Evolutionary conservation across 2,797 vertebrate genomes (phyloP).

Genomic region (Syngnathus acus): DNA sequence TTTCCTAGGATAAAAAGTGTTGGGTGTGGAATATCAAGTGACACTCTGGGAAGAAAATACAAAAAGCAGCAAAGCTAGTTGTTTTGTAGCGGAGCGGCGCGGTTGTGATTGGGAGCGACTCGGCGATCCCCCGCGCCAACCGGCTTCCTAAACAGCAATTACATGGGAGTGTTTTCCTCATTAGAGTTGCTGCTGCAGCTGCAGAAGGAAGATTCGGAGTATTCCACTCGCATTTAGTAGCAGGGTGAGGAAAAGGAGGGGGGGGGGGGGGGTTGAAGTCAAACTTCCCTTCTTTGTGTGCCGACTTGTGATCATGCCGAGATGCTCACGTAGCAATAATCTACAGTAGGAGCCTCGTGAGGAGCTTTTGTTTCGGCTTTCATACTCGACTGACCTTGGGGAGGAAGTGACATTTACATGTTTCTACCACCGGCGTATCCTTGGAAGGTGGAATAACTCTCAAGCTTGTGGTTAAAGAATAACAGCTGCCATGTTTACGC

Average conservation of each 20-base stretch:
- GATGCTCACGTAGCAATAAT: neutral
- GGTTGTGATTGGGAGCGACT: conserved; percentile 23
- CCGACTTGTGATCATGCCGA: conserved; percentile 1
- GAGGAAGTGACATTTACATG: conserved; percentile 9
- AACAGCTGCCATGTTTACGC: conserved; percentile 34
- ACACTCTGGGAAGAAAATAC: neutral
- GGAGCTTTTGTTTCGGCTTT: neutral
- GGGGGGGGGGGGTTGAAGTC: conserved; percentile 19
- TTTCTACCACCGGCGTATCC: conserved; percentile 6
- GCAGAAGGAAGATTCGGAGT: conserved; percentile 55
- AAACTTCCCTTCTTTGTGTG: neutral
- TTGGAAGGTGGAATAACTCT: conserved; percentile 14
- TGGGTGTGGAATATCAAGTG: neutral
- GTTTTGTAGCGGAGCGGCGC: conserved; percentile 25
- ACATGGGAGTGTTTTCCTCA: conserved; percentile 64
- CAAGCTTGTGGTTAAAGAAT: conserved; percentile 31
- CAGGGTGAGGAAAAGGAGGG: conserved; percentile 45
- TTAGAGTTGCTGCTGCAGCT: conserved; percentile 62
- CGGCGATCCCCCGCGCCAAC: conserved; percentile 43
- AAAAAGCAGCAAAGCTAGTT: neutral
- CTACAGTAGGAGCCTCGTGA: neutral
- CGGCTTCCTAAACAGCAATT: conserved; percentile 66
- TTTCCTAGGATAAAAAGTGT: conserved; percentile 24
- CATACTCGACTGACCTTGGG: neutral
- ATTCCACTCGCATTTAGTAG: conserved; percentile 55